A percentile compares a stretch with the other conserved stretches of the same genome.
Conservation (phyloP, 2,113 vertebrate species). For the Catharus minimus region DNA sequence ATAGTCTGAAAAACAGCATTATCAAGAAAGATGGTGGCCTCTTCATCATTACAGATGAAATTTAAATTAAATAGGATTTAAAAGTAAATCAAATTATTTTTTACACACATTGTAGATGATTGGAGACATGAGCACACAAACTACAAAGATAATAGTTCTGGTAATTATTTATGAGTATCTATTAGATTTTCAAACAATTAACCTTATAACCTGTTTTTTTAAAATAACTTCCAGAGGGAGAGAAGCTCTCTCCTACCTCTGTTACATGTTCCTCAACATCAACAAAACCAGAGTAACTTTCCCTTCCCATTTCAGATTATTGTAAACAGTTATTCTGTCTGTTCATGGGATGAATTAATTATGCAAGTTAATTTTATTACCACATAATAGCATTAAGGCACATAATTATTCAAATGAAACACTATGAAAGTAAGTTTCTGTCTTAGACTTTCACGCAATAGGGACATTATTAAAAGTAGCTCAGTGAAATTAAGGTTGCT, state of each 20-base stretch:
- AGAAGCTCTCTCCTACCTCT: not conserved
- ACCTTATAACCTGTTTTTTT: not conserved
- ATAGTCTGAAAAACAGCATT: not conserved
- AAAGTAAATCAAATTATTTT: not conserved
- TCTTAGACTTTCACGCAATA: not conserved
- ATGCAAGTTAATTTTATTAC: conserved; percentile 4
- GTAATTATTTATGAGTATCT: not conserved
- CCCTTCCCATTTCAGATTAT: not conserved
- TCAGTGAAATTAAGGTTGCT: not conserved
- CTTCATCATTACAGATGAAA: not conserved
- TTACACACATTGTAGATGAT: not conserved
- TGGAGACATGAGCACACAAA: not conserved
- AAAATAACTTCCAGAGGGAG: not conserved
- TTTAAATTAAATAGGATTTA: not conserved
- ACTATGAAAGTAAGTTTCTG: not conserved
- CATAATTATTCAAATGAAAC: not conserved
- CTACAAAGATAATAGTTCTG: not conserved
- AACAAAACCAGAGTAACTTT: not conserved
- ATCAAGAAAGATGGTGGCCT: not conserved
- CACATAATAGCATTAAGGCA: not conserved
- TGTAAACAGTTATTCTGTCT: not conserved
- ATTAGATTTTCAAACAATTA: conserved; percentile 6
- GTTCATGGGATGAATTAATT: conserved; percentile 8
- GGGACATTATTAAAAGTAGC: not conserved
- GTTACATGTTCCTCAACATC: not conserved